A percentile compares a stretch with the other conserved stretches of the same genome.
Conservation (phyloP, 2,797 vertebrate genomes). For the Chiroxiphia lanceolata region DNA sequence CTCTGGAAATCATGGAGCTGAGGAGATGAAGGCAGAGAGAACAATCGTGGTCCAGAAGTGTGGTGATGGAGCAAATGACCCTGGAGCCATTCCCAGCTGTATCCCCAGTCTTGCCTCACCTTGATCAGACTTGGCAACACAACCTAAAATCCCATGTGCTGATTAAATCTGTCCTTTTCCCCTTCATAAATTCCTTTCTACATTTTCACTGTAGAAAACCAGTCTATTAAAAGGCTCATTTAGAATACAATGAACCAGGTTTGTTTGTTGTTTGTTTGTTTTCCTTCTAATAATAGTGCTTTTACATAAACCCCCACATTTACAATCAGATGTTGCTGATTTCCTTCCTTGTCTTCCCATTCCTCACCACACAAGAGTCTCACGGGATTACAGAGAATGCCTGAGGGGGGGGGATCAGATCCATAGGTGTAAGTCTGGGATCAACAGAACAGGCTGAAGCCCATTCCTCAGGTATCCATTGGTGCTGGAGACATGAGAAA, state of each 20-base stretch:
- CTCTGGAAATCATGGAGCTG: background rate
- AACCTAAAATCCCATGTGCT: background rate
- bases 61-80: background rate
- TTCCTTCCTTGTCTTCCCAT: background rate
- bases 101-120: background rate
- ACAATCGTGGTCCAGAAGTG: background rate
- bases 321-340: background rate
- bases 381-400: background rate
- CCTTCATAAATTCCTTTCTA: background rate
- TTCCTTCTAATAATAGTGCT: background rate
- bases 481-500: background rate
- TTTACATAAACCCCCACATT: background rate
- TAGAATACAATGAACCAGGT: background rate
- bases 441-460: background rate
- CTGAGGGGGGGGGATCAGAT: background rate
- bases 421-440: background rate
- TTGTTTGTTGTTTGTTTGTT: background rate
- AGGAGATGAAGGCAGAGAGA: background rate
- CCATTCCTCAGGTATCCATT: background rate
- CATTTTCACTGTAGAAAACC: background rate
- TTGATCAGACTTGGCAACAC: background rate
- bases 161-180: background rate
- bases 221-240: background rate
- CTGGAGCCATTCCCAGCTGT: background rate
- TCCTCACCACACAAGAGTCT: background rate